These are phyloP conservation scores for Cotesia congregata DNA, from an alignment of 2,888 invertebrate species.

Conservation along the genomic window DNA sequence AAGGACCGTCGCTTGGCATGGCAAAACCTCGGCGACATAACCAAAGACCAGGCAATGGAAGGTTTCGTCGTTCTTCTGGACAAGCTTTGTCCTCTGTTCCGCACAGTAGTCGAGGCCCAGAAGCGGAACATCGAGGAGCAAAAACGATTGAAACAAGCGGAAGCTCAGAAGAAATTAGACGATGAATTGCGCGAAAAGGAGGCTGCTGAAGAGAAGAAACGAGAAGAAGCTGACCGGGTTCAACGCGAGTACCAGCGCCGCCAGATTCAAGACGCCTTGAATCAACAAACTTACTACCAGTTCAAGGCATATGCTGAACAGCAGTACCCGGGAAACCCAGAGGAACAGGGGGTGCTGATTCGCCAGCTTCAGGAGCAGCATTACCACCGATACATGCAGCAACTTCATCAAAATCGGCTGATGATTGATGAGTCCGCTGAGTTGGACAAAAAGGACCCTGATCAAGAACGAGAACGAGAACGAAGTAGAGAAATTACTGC, in stretches of 20 bases:
- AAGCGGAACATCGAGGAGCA: slow-evolving; percentile 89
- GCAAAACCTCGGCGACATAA: slow-evolving; percentile 90
- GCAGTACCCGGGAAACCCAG: slow-evolving; percentile 86
- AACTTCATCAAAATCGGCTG: slow-evolving; percentile 76
- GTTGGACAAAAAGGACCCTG: slow-evolving; percentile 44
- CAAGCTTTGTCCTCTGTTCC: slow-evolving; percentile 89
- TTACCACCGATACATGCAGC: slow-evolving; percentile 98
- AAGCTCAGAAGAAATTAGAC: slow-evolving; percentile 73
- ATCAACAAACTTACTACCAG: slow-evolving; percentile 93
- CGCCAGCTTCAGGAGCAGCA: slow-evolving; percentile 98
- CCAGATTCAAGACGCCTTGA: slow-evolving; percentile 95
- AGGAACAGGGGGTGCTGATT: slow-evolving; percentile 94
- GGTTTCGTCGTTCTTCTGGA: slow-evolving; percentile 92
- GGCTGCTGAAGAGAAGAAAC: slow-evolving; percentile 67
- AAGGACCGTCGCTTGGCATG: slow-evolving; percentile 93
- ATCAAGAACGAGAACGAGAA: slow-evolving; percentile 52
- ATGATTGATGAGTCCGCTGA: slow-evolving; percentile 61
- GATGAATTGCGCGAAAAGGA: slow-evolving; percentile 75
- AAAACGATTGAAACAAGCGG: slow-evolving; percentile 75
- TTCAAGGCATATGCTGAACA: slow-evolving; percentile 95
- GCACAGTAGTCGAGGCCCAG: slow-evolving; percentile 92
- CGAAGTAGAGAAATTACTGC: not conserved
- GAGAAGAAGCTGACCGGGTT: slow-evolving; percentile 77
- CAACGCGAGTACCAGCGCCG: slow-evolving; percentile 77
- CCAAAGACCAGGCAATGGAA: slow-evolving; percentile 89